Conservation (phyloP, 2,888 invertebrate species). For the Mayetiola destructor region DNA sequence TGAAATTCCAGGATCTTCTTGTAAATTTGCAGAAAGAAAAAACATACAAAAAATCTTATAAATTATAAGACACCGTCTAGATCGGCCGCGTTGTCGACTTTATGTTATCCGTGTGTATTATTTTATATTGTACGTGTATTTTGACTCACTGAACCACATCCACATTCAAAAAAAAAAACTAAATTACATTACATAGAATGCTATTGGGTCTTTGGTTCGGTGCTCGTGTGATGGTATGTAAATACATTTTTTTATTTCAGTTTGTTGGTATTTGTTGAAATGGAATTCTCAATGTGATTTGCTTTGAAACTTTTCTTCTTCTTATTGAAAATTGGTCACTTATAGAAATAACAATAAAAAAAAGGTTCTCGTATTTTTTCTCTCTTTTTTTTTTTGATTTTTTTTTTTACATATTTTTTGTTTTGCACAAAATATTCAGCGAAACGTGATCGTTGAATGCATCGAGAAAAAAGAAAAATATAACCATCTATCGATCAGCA, state of each 20-base stretch:
- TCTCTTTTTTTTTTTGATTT: background rate
- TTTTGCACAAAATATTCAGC: background rate
- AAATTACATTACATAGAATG: too few species aligned
- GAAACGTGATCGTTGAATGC: background rate
- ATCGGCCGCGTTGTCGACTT: too few species aligned
- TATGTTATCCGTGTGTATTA: too few species aligned
- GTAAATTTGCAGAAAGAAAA: too few species aligned
- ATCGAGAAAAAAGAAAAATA: background rate
- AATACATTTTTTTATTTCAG: background rate
- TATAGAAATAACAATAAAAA: background rate
- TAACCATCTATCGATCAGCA: background rate
- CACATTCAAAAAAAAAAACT: too few species aligned
- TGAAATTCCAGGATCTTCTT: too few species aligned
- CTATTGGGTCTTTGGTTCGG: too few species aligned
- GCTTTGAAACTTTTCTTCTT: conserved; percentile 4
- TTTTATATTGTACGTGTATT: too few species aligned
- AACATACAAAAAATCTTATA: too few species aligned
- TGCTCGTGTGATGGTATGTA: conserved; percentile 1
- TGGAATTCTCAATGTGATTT: conserved; percentile 10
- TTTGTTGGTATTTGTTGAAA: background rate
- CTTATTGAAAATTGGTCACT: too few species aligned
- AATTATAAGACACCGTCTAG: too few species aligned
- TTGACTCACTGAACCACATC: too few species aligned
- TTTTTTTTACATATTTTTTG: background rate
- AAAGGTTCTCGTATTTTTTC: background rate